A percentile compares a stretch with the other conserved stretches of the same genome.
Evolutionary conservation across 2,113 vertebrate genomes (phyloP).

Genomic region (Xenopus tropicalis): DNA sequence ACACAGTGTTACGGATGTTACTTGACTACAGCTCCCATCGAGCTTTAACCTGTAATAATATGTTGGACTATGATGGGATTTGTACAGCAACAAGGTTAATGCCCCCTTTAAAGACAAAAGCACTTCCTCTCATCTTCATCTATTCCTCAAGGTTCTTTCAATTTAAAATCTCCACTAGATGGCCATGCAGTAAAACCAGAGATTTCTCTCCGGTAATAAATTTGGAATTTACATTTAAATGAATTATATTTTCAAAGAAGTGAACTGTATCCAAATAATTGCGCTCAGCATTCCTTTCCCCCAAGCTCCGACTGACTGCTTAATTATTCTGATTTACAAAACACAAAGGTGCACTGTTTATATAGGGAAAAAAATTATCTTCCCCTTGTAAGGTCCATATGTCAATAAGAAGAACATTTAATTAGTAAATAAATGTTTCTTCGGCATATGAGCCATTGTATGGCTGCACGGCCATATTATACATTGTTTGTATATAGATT

Average conservation of each 20-base stretch:
- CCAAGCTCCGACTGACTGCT: conserved; percentile 5
- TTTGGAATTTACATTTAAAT: neutral
- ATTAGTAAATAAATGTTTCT: conserved; percentile 19
- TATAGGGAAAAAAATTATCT: neutral
- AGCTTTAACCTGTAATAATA: no score
- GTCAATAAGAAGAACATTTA: conserved; percentile 20
- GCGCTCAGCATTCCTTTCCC: neutral
- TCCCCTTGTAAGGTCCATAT: neutral
- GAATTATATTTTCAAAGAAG: conserved; percentile 7
- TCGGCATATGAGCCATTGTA: conserved; percentile 5
- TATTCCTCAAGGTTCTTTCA: no score
- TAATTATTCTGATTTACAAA: neutral
- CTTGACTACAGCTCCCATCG: no score
- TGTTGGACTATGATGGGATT: no score
- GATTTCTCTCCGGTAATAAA: neutral
- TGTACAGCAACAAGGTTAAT: no score
- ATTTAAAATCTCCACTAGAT: conserved; percentile 3
- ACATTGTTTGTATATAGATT: no score
- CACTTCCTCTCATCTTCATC: no score
- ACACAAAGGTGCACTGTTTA: neutral
- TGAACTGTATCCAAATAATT: conserved; percentile 18
- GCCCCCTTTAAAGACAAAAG: no score
- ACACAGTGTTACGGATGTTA: no score
- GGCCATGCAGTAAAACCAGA: neutral
- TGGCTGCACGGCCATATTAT: neutral